Evolutionary conservation across 2,797 vertebrate genomes (phyloP).

Genomic region (Rhabdomys pumilio): DNA sequence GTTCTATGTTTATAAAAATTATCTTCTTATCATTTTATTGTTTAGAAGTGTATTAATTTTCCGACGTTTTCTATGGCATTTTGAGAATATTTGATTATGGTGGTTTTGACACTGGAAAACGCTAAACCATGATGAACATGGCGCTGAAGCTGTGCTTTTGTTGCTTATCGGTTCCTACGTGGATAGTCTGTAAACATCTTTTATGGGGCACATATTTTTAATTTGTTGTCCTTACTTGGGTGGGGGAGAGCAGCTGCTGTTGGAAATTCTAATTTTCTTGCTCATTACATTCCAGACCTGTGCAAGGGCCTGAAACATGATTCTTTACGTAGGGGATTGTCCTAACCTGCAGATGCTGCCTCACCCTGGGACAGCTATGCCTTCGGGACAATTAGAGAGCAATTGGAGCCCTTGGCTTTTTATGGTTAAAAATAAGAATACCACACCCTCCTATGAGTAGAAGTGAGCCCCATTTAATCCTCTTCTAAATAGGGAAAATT

Average conservation of each 20-base stretch:
- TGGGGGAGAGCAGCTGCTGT: constrained; percentile 77
- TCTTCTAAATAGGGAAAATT: constrained; percentile 66
- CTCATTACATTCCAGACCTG: constrained; percentile 86
- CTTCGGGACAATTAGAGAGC: constrained; percentile 79
- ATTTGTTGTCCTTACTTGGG: constrained; percentile 44
- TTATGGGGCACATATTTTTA: constrained; percentile 20
- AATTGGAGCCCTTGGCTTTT: constrained; percentile 83
- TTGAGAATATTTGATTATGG: not conserved
- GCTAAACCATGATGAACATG: not conserved
- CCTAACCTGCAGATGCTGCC: constrained; percentile 77
- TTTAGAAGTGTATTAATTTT: constrained; percentile 49
- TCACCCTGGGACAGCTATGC: constrained; percentile 80
- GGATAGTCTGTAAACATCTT: not conserved
- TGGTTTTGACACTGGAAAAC: constrained; percentile 37
- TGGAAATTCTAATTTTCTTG: constrained; percentile 78
- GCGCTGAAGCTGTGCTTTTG: not conserved
- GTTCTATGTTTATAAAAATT: not conserved
- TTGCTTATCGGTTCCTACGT: not conserved
- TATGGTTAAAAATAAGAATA: constrained; percentile 35
- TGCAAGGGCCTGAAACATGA: constrained; percentile 82
- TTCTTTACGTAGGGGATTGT: constrained; percentile 65
- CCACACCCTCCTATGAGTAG: constrained; percentile 21
- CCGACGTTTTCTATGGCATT: not conserved
- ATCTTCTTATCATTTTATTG: constrained; percentile 21
- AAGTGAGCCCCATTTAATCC: constrained; percentile 74